Conservation (phyloP, 2,113 vertebrate genomes). For the Tragelaphus imberbis region DNA sequence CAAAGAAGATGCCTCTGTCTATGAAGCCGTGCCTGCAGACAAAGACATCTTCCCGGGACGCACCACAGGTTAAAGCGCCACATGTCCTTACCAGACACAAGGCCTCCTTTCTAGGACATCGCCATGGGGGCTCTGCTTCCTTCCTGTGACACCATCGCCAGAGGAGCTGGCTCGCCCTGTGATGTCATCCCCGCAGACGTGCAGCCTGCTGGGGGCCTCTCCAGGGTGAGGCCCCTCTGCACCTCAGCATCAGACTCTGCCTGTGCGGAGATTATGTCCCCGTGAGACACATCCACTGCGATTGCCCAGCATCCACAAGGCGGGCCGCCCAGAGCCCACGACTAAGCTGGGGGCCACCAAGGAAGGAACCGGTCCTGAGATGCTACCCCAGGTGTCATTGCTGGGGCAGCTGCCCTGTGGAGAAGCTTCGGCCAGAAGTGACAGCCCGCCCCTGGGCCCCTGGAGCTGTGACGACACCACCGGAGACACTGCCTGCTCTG, state of each 20-base stretch:
- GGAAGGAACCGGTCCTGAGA: neutral
- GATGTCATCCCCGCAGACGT: neutral
- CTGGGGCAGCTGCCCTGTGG: neutral
- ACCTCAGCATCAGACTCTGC: neutral
- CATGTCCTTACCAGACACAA: neutral
- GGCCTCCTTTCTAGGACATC: neutral
- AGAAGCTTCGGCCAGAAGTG: neutral
- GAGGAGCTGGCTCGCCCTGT: constrained; percentile 46
- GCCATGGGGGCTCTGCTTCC: neutral
- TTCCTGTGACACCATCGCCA: neutral
- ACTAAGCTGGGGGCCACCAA: neutral
- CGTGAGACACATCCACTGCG: neutral
- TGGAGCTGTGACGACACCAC: neutral
- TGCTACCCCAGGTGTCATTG: neutral
- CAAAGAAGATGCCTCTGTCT: neutral
- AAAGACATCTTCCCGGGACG: constrained; percentile 51
- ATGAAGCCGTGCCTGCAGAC: neutral
- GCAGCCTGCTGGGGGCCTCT: neutral
- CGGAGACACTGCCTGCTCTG: neutral
- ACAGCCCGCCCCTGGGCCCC: neutral
- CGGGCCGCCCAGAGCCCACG: neutral
- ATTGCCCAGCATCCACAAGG: neutral
- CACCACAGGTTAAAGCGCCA: rapidly evolving
- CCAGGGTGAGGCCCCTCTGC: neutral
- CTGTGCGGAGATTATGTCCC: neutral